phyloP scores from a whole-genome alignment of 23 tunicate species.

The Phallusia fumigata region DNA sequence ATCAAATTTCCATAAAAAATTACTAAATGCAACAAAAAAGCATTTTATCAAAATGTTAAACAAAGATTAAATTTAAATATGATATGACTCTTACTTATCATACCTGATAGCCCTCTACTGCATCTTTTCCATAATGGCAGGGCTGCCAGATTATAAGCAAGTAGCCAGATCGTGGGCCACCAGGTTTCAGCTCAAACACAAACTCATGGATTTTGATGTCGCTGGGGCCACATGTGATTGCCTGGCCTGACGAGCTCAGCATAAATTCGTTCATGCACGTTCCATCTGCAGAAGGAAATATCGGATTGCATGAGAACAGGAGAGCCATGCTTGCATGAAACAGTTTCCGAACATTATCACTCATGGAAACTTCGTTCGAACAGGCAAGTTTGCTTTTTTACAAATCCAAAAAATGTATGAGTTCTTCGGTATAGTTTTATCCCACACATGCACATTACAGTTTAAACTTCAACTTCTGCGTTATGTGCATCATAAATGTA shows the following conservation, averaged over 20 bases:
- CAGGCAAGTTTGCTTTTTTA: background rate
- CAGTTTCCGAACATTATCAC: background rate
- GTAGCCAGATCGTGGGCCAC: background rate
- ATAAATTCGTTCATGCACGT: background rate
- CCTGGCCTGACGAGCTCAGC: background rate
- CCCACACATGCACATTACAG: too few relatives aligned
- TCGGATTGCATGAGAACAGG: background rate
- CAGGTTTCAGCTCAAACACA: background rate
- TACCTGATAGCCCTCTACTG: slow-evolving; percentile 5
- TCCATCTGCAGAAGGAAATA: background rate
- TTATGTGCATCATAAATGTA: too few relatives aligned
- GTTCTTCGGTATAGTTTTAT: background rate
- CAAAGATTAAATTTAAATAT: too few relatives aligned
- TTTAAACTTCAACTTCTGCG: too few relatives aligned
- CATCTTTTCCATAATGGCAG: background rate
- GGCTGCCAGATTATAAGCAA: slow-evolving; percentile 1
- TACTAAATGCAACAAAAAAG: too few relatives aligned
- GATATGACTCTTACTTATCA: too few relatives aligned
- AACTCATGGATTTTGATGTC: background rate
- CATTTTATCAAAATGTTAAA: too few relatives aligned
- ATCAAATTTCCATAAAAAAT: too few relatives aligned
- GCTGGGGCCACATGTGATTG: background rate
- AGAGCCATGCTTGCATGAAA: too few relatives aligned
- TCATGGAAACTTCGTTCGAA: background rate
- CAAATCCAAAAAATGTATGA: background rate